Evolutionary conservation across 2,797 vertebrate species (phyloP), one percentile per base, ranked within the genome.

Genomic region (Rhinella marina): DNA sequence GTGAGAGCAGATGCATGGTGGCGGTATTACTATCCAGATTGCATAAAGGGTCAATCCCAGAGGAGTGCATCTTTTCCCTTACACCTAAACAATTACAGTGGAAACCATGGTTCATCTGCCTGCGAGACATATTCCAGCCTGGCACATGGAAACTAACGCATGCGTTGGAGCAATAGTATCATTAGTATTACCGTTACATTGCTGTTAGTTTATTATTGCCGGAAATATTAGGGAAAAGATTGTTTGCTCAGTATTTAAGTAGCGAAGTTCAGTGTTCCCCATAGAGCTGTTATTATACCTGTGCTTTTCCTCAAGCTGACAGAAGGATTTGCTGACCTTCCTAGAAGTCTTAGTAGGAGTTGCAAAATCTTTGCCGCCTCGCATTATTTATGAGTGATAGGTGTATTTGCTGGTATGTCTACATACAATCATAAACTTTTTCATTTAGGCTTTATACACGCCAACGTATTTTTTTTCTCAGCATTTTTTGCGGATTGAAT

Each of bases 31-130:
- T 76, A 52, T 48, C 73, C 10, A 76, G 73, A 76, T 52, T 52
- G 48, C 73, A 76, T 50, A 52, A n/a, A 76, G n/a, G 21, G n/a
- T n/a, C 21, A 76, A 23, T 76, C 73, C 72, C 73, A 23, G 48
- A 52, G 14, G 73, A 76, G 48, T 13, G 29, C 32, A 48, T 41
- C 2, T 76, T 72, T 76, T 52, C 29, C 70, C 29, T 52, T 52
- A 50, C 32, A 73, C 32, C 21, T 48, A 9, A 48, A 23, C 48
- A 76, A 76, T 76, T 52, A 52, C 48, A 50, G 1, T 50, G 48
- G 21, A 50, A 76, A 41, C 52, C 52, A n/a, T n/a, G 2, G 73
- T 76, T 23, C 1, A 76, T 14, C 73, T 50, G 73, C 48, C 73
- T 73, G 32, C 32, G 5, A 52, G 73, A 11, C 52, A 52, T 76